Evolutionary conservation across 2,113 vertebrate genomes (phyloP).

Genomic region (Rhinopomastus cyanomelas): DNA sequence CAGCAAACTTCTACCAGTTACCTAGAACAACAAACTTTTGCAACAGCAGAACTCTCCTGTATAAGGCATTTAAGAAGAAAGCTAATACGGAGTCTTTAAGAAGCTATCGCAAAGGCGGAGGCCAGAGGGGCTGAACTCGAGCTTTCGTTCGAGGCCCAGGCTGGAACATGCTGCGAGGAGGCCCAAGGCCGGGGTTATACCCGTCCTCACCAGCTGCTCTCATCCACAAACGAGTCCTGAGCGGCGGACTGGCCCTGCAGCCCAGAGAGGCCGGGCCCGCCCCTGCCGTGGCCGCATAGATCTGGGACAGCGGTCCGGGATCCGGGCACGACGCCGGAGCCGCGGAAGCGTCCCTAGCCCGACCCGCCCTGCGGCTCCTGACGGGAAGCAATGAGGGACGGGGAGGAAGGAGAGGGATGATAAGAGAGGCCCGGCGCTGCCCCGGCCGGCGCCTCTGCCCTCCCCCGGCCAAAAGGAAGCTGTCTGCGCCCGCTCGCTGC

Average conservation of each 20-base stretch:
- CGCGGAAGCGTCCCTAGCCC: too few species aligned
- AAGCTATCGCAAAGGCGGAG: background rate
- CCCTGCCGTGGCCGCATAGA: background rate
- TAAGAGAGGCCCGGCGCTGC: background rate
- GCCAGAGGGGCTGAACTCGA: background rate
- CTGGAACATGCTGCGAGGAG: background rate
- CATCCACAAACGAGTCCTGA: background rate
- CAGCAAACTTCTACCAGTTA: background rate
- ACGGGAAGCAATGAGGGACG: background rate
- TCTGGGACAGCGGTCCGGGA: background rate
- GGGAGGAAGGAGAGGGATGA: background rate
- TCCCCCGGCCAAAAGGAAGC: background rate
- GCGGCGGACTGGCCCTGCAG: background rate
- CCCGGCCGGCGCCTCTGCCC: background rate
- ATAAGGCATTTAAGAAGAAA: background rate
- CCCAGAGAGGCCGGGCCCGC: background rate
- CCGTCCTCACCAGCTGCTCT: background rate
- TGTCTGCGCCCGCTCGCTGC: background rate
- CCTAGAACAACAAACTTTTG: background rate
- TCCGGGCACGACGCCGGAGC: background rate
- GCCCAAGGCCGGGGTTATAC: background rate
- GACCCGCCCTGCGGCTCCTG: background rate
- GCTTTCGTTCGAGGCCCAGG: background rate
- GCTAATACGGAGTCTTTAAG: background rate
- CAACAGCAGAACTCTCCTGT: background rate